These are phyloP conservation scores for Podiceps cristatus DNA, from an alignment of 2,113 vertebrate species.

Conservation along the genomic window DNA sequence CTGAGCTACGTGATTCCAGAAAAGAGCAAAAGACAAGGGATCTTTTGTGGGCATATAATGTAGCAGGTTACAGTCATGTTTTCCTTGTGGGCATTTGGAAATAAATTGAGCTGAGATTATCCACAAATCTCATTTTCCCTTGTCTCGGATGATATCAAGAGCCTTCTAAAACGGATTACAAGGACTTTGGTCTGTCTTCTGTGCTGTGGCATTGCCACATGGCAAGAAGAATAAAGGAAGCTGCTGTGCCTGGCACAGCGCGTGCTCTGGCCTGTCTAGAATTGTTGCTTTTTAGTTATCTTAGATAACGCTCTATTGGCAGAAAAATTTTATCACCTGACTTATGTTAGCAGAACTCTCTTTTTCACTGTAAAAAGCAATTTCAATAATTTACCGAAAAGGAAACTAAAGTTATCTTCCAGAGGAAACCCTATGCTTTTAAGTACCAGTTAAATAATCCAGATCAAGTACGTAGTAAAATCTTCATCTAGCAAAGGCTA, in stretches of 20 bases:
- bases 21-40: not conserved
- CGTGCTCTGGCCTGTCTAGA: not conserved
- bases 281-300: not conserved
- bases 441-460: not conserved
- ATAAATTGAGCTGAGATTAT: constrained; percentile 3
- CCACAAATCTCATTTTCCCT: constrained; percentile 19
- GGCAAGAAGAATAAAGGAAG: not conserved
- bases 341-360: not conserved
- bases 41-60: not conserved
- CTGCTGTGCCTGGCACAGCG: not conserved
- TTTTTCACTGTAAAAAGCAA: not conserved
- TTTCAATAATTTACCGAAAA: not conserved
- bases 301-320: not conserved
- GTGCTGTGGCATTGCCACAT: not conserved
- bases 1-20: not conserved
- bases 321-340: not conserved
- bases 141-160: not conserved
- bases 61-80: not conserved
- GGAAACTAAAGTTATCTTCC: not conserved
- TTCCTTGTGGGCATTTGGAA: not conserved
- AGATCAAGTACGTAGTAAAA: not conserved
- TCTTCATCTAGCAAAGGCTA: not conserved
- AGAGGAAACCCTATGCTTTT: not conserved
- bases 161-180: constrained; percentile 11
- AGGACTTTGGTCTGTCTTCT: constrained; percentile 2